Conservation (phyloP, 30 jellyfish, hydroid and myxozoan species). For the Hydra vulgaris region DNA sequence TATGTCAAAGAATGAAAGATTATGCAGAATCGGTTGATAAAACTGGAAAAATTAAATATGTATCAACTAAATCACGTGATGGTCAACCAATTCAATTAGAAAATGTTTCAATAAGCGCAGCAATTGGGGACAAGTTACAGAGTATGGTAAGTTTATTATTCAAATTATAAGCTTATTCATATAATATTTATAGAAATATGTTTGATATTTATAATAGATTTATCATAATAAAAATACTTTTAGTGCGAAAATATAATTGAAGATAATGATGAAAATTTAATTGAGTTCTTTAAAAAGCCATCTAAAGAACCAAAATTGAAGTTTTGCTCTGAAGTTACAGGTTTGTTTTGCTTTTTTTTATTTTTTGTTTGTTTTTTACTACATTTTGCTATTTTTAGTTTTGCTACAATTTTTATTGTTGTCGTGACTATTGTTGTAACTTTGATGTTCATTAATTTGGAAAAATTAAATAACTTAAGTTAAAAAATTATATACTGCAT, state of each 20-base stretch:
- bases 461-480: too few relatives aligned
- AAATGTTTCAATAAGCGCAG: conserved; percentile 76
- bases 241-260: conserved; percentile 63
- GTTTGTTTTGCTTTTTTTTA: background rate
- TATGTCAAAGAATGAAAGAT: conserved; percentile 62
- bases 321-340: conserved; percentile 14
- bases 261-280: conserved; percentile 74
- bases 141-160: conserved; percentile 14
- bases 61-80: conserved; percentile 75
- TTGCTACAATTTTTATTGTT: background rate
- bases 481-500: too few relatives aligned
- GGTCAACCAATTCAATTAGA: conserved; percentile 61
- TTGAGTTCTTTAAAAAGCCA: conserved; percentile 45
- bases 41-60: conserved; percentile 38
- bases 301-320: conserved; percentile 12
- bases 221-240: background rate
- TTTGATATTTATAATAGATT: too few relatives aligned
- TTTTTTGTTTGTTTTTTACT: background rate
- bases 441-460: too few relatives aligned
- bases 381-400: background rate
- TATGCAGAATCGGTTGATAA: conserved; percentile 68
- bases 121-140: conserved; percentile 51
- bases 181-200: background rate
- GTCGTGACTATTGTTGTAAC: too few relatives aligned
- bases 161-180: background rate